phyloP scores from a whole-genome alignment of 2,888 invertebrate species.

The Oxystoma pomonae region DNA sequence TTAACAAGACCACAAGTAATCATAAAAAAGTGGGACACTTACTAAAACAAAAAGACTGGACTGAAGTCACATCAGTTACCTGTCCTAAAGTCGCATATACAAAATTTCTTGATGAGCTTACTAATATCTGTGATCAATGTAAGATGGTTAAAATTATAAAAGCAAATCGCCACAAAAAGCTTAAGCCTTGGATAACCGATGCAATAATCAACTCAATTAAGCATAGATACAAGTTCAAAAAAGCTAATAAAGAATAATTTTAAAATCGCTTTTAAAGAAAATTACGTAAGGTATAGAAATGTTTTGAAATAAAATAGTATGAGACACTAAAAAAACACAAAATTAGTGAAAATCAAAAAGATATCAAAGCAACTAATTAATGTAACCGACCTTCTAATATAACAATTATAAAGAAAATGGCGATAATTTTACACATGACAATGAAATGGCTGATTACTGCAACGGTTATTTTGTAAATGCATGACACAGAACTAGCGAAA shows the following conservation, averaged over 20 bases:
- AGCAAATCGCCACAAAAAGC: too few species aligned
- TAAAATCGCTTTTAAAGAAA: neutral
- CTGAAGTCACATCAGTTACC: neutral
- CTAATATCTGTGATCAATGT: neutral
- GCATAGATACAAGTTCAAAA: too few species aligned
- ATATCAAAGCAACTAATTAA: too few species aligned
- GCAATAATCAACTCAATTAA: too few species aligned
- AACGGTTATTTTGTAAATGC: constrained; percentile 5
- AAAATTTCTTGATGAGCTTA: neutral
- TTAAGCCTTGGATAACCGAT: too few species aligned
- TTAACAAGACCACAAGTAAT: neutral
- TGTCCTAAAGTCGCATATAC: neutral
- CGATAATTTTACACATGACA: neutral
- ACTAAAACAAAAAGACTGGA: neutral
- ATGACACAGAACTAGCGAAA: too few species aligned
- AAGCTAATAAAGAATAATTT: neutral
- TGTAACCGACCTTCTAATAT: neutral
- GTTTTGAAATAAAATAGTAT: neutral
- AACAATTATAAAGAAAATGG: neutral
- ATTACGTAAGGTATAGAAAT: neutral
- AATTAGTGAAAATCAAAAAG: too few species aligned
- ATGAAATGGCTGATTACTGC: constrained; percentile 8
- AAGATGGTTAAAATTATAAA: too few species aligned
- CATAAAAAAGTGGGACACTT: neutral
- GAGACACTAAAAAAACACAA: neutral